Evolutionary conservation across 2,888 invertebrate species (phyloP), one percentile per base, ranked within the genome.

Genomic region (Ptychoptera albimana): DNA sequence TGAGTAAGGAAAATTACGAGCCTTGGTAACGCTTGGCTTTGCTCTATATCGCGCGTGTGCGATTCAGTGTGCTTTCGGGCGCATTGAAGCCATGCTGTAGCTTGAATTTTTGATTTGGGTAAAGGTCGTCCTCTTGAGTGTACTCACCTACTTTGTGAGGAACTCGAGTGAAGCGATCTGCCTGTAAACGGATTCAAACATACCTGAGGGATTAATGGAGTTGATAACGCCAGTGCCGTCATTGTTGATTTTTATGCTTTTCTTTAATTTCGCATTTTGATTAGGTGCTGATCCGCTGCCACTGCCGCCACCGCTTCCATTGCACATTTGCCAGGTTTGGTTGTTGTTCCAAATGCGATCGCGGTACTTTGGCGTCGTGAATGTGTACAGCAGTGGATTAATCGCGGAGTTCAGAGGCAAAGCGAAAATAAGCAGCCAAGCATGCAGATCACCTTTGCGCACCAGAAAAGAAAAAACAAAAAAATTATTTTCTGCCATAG

Each of bases 331-430:
- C 23, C 23, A 23, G 7, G 31, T 57, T 9, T 64, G 62, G 2
- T 63, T 61, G 51, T 61, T 63, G 47, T 63, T 60, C 65, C 65
- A 64, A 45, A 63, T 63, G 8, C 61, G 57, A 42, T 70, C 69
- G 10, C 73, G 67, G 57, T 75, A 77, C 54, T 74, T 75, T 1
- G 76, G 72, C 4, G 77, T 78, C 1, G 78, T 77, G 51, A 80
- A 77, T 12, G 79, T 80, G 54, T 79, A 79, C 9, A 79, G 61
- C 14, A 77, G 55, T 1, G 79, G 79, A 61, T 79, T 79, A 1
- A 78, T 64, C 0, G 77, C 75, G 2, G 77, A 75, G 55, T 79
- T 79, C 2, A 79, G 66, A 6, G 79, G 79, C 15, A 79, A 57
- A 43, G 79, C 69, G 49, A 79, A 76, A n/a, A 79, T 71, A 5